Conservation (phyloP, 2,888 invertebrate species). For the Hirtodrosophila cameraria region DNA sequence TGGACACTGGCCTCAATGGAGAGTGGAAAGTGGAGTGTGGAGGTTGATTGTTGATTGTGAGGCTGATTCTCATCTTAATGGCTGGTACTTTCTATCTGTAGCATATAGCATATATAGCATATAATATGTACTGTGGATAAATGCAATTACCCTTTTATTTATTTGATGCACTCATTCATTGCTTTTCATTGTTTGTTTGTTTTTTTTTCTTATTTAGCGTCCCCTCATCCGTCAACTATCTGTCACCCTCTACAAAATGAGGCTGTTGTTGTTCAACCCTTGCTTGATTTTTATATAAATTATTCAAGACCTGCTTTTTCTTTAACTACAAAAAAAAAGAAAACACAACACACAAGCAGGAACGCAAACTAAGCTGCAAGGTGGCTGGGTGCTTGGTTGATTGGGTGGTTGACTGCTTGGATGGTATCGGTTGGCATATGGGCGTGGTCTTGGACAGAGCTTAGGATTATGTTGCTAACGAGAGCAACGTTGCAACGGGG, state of each 20-base stretch:
- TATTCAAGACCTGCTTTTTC: constrained; percentile 14
- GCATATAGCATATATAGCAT: not conserved
- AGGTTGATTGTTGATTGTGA: too few relatives aligned
- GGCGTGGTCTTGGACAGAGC: constrained; percentile 37
- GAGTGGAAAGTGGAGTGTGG: too few relatives aligned
- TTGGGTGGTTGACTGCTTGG: constrained; percentile 1
- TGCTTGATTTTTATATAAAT: constrained; percentile 58
- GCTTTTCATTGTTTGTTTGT: constrained; percentile 20
- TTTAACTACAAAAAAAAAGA: too few relatives aligned
- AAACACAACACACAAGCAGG: not conserved
- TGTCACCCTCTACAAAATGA: not conserved
- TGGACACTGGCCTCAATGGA: not conserved
- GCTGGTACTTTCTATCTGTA: not conserved
- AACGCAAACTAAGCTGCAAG: not conserved
- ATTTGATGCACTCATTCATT: constrained; percentile 24
- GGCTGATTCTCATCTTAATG: not conserved
- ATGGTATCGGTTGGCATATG: constrained; percentile 9
- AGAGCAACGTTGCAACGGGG: constrained; percentile 53
- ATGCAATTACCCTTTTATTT: constrained; percentile 57
- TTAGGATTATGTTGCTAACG: constrained; percentile 71
- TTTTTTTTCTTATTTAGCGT: not conserved
- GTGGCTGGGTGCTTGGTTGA: constrained; percentile 2
- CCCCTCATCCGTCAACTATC: not conserved
- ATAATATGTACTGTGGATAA: constrained; percentile 20
- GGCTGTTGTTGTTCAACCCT: not conserved